Percentiles rank a stretch among this genome's conserved stretches.
Evolutionary conservation across 2,797 vertebrate species (phyloP).

Genomic region (Clamator glandarius): DNA sequence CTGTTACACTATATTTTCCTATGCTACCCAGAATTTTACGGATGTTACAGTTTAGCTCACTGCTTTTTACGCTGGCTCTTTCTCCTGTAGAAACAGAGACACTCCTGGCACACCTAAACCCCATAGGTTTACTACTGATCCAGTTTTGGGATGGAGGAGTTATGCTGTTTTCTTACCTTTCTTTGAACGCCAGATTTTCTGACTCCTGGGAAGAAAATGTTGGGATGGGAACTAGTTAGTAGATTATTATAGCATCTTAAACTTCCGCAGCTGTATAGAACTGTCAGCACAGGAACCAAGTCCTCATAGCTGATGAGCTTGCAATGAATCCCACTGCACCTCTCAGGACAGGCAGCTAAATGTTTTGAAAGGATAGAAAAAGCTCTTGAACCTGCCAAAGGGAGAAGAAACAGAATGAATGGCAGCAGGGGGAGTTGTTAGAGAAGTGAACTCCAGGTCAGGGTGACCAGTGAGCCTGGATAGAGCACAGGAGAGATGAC

Average conservation of each 20-base stretch:
- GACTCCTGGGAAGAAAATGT: not conserved
- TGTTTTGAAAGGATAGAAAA: not conserved
- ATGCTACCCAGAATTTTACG: not conserved
- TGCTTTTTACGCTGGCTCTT: not conserved
- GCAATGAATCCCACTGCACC: not conserved
- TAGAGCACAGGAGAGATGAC: accelerated
- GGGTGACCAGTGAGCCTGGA: not conserved
- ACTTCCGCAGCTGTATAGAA: not conserved
- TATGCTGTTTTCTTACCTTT: not conserved
- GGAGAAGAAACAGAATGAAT: not conserved
- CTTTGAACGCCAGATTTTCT: not conserved
- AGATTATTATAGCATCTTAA: not conserved
- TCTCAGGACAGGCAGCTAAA: not conserved
- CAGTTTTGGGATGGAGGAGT: not conserved
- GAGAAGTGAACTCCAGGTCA: not conserved
- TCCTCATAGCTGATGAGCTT: not conserved
- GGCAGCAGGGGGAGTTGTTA: not conserved
- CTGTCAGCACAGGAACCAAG: not conserved
- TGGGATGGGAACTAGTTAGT: not conserved
- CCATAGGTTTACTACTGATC: not conserved
- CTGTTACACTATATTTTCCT: not conserved
- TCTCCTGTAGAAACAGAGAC: not conserved
- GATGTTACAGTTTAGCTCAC: not conserved
- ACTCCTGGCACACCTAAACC: not conserved
- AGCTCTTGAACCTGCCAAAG: not conserved